Conservation (phyloP, 2,797 vertebrate genomes). For the Graptemys geographica region DNA sequence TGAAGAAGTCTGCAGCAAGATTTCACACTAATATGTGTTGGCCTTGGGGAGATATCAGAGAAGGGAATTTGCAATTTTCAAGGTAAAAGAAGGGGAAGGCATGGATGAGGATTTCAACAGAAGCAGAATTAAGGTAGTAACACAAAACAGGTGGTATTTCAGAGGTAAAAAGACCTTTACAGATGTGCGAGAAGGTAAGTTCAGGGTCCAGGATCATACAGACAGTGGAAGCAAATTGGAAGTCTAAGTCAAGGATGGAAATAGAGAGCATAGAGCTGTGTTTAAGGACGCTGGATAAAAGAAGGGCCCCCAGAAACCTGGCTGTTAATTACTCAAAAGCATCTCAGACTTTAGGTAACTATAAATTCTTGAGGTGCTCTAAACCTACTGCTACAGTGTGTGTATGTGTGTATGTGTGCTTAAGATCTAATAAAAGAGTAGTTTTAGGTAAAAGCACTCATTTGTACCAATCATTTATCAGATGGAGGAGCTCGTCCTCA, state of each 20-base stretch:
- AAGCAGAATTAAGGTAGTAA: background rate
- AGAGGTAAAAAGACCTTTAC: background rate
- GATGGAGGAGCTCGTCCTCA: too few species aligned
- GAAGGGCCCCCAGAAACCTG: too few species aligned
- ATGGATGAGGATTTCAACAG: background rate
- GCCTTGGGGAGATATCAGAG: too few species aligned
- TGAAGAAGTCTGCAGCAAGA: background rate
- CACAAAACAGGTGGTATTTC: background rate
- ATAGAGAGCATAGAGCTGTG: background rate
- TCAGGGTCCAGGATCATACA: background rate
- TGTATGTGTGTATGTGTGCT: too few species aligned
- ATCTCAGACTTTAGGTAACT: too few species aligned
- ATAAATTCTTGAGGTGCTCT: too few species aligned
- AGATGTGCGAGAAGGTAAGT: background rate
- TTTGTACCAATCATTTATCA: too few species aligned
- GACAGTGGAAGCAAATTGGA: background rate
- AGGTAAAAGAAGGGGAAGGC: background rate
- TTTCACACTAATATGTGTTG: background rate
- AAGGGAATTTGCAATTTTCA: background rate
- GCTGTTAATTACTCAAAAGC: too few species aligned
- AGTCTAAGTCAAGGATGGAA: background rate
- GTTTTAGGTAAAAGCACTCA: too few species aligned
- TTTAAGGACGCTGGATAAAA: background rate
- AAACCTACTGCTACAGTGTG: too few species aligned
- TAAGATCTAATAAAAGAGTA: too few species aligned